Evolutionary conservation across 1,140 invertebrate genomes (phyloP).

Genomic region (Pachyrhynchus sulphureomaculatus): DNA sequence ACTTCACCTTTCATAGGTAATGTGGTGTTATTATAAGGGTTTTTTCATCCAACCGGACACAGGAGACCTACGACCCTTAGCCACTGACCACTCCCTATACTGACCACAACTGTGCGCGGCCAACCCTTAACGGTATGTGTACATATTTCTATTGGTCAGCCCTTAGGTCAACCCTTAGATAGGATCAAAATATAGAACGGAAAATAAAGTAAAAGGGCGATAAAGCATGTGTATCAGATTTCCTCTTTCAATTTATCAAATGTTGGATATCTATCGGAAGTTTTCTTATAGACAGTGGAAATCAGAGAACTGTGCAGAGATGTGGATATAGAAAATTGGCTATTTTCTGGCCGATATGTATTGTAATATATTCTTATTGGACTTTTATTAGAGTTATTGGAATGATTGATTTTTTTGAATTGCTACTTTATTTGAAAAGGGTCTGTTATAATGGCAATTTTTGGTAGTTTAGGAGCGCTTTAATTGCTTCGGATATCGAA

Average conservation of each 20-base stretch:
- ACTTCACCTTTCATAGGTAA: not conserved
- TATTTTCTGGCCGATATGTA: conserved; percentile 31
- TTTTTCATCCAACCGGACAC: conserved; percentile 25
- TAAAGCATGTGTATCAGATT: conserved; percentile 26
- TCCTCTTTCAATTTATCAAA: conserved; percentile 23
- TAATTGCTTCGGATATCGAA: no score
- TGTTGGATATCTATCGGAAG: not conserved
- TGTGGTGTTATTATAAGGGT: not conserved
- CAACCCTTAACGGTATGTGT: conserved; percentile 9
- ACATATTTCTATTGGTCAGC: conserved; percentile 24
- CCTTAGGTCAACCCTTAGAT: not conserved
- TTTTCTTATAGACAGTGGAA: conserved; percentile 25
- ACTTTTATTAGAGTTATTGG: conserved; percentile 28
- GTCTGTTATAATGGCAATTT: no score
- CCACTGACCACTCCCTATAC: conserved; percentile 28
- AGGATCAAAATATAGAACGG: conserved; percentile 14
- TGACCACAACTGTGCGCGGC: conserved; percentile 22
- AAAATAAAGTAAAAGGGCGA: conserved; percentile 28
- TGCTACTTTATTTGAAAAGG: no score
- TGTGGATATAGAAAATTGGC: conserved; percentile 26
- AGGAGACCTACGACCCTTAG: not conserved
- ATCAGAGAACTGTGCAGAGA: conserved; percentile 19
- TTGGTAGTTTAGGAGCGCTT: no score
- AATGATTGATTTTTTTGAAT: conserved; percentile 18
- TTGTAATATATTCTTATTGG: conserved; percentile 33